These are phyloP conservation scores for Pseudomugil tenellus DNA, from an alignment of 2,797 vertebrate species.

Conservation along the genomic window DNA sequence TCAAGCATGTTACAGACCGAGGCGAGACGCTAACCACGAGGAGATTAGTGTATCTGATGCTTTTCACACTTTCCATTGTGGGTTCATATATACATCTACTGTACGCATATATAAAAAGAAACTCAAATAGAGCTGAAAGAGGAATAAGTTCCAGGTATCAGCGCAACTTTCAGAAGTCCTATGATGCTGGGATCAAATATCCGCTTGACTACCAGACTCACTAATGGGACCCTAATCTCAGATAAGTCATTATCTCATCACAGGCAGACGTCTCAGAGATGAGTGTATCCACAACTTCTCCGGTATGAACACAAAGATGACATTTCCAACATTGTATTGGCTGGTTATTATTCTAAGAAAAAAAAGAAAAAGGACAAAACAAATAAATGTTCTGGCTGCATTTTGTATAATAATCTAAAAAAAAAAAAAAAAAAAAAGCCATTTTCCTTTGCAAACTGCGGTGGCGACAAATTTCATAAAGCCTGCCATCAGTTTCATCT, in stretches of 20 bases:
- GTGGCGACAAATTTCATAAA: slow-evolving; percentile 55
- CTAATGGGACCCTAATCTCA: slow-evolving; percentile 69
- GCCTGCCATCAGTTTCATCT: slow-evolving; percentile 63
- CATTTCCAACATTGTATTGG: slow-evolving; percentile 6
- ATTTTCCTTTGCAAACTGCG: slow-evolving; percentile 37
- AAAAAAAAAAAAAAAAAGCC: slow-evolving; percentile 7
- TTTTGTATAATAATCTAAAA: slow-evolving; percentile 42
- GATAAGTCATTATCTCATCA: slow-evolving; percentile 68
- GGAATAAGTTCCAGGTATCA: slow-evolving; percentile 77
- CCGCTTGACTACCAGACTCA: slow-evolving; percentile 60
- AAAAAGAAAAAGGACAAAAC: slow-evolving; percentile 25
- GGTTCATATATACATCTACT: slow-evolving; percentile 55
- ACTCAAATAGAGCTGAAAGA: slow-evolving; percentile 68
- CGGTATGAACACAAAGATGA: slow-evolving; percentile 20
- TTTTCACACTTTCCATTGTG: slow-evolving; percentile 71
- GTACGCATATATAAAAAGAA: neutral
- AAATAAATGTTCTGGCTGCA: slow-evolving; percentile 32
- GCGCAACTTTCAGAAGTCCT: slow-evolving; percentile 68
- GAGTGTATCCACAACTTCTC: slow-evolving; percentile 50
- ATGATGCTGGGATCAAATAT: slow-evolving; percentile 74
- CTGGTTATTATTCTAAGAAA: slow-evolving; percentile 6
- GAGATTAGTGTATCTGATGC: slow-evolving; percentile 76
- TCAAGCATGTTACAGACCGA: slow-evolving; percentile 75
- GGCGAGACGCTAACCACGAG: slow-evolving; percentile 65
- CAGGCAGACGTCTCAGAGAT: slow-evolving; percentile 50